Conservation (phyloP, 2,113 vertebrate species). For the Erpornis zantholeuca region DNA sequence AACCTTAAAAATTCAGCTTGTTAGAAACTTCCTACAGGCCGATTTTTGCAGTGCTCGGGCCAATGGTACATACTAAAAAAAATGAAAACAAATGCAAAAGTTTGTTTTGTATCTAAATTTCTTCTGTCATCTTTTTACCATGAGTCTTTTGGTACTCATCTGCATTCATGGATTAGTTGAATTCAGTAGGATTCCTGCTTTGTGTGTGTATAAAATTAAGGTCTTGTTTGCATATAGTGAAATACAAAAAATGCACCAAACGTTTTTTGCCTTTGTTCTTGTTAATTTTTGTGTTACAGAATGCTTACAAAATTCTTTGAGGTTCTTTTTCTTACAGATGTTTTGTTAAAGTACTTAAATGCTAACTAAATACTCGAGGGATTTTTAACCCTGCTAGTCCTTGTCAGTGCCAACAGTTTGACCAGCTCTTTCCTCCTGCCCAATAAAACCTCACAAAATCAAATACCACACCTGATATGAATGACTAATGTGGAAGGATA, state of each 20-base stretch:
- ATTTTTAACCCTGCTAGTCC: background rate
- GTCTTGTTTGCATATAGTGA: background rate
- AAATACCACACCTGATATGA: background rate
- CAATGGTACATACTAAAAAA: background rate
- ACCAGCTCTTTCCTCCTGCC: background rate
- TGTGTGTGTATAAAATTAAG: background rate
- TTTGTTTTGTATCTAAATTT: background rate
- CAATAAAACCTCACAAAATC: background rate
- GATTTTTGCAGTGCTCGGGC: background rate
- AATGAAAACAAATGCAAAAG: background rate
- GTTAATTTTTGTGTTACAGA: background rate
- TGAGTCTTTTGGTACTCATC: background rate
- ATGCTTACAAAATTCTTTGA: background rate
- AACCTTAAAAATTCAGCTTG: background rate
- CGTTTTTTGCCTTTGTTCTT: rapidly evolving
- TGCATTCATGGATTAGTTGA: background rate
- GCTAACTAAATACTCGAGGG: background rate
- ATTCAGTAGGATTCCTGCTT: background rate
- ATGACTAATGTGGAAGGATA: background rate
- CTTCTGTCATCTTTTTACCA: background rate
- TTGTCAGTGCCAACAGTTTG: background rate
- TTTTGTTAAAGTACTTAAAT: background rate
- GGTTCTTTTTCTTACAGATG: background rate
- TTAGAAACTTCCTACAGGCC: background rate
- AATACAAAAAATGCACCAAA: background rate